phyloP scores from a whole-genome alignment of 1,140 invertebrate species.

The Bombus impatiens region DNA sequence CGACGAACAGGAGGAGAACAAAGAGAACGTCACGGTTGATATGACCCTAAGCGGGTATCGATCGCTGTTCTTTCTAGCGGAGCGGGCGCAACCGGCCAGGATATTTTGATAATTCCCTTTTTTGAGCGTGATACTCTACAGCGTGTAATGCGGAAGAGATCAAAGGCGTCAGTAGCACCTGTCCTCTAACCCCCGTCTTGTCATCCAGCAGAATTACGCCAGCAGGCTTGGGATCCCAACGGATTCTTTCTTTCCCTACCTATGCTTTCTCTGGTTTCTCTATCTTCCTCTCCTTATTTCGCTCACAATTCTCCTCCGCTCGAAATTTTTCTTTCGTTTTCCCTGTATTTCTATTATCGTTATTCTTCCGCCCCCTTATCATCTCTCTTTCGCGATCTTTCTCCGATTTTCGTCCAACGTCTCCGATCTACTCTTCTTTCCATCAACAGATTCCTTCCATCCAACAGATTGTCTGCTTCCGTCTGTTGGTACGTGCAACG shows the following conservation, averaged over 20 bases:
- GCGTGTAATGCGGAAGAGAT: slow-evolving; percentile 81
- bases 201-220: slow-evolving; percentile 79
- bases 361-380: not conserved
- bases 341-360: slow-evolving; percentile 3
- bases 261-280: not conserved
- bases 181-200: slow-evolving; percentile 81
- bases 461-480: not conserved
- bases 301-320: slow-evolving; percentile 24
- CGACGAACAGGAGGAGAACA: slow-evolving; percentile 39
- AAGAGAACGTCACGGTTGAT: slow-evolving; percentile 46
- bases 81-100: slow-evolving; percentile 58
- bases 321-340: slow-evolving; percentile 18
- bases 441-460: not conserved
- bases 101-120: slow-evolving; percentile 77
- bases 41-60: slow-evolving; percentile 60
- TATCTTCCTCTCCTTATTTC: slow-evolving; percentile 21
- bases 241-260: slow-evolving; percentile 47
- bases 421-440: not conserved
- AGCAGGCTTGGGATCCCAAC: slow-evolving; percentile 68
- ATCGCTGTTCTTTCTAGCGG: slow-evolving; percentile 58
- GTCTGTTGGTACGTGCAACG: not conserved
- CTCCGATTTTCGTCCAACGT: slow-evolving; percentile 1
- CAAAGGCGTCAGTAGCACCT: slow-evolving; percentile 83
- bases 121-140: slow-evolving; percentile 68
- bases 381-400: not conserved